A percentile compares a stretch with the other conserved stretches of the same genome.
These are phyloP conservation scores for Sebastes hubbsi DNA, from an alignment of 2,797 vertebrate species.

Conservation along the genomic window DNA sequence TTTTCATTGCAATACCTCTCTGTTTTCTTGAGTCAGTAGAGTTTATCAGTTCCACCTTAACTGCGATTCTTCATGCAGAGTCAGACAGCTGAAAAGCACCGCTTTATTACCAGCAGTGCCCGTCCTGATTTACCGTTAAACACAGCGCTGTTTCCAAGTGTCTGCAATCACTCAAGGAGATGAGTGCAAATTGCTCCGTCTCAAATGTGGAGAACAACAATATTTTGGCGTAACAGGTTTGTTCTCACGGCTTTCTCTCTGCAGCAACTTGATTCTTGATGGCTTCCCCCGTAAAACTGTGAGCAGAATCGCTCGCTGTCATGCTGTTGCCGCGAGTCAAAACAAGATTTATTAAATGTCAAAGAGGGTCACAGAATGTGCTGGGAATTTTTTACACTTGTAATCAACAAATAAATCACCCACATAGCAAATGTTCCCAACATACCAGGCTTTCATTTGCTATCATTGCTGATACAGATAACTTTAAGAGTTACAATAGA, in stretches of 20 bases:
- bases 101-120: neutral
- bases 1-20: neutral
- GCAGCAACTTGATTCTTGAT: slow-evolving; percentile 8
- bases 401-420: neutral
- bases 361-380: neutral
- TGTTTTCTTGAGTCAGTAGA: neutral
- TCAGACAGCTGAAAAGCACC: neutral
- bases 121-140: slow-evolving; percentile 12
- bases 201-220: neutral
- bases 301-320: neutral
- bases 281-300: neutral
- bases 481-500: neutral
- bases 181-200: neutral
- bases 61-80: neutral
- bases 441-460: neutral
- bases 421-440: neutral
- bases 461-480: neutral
- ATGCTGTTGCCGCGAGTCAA: neutral
- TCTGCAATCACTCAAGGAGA: slow-evolving; percentile 7
- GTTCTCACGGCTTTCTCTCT: neutral
- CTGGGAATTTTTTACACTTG: neutral
- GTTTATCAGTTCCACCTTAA: neutral
- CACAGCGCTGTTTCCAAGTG: neutral
- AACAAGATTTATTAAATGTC: neutral
- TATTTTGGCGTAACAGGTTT: slow-evolving; percentile 4